These are phyloP conservation scores for Clupea harengus DNA, from an alignment of 2,113 vertebrate genomes.

Conservation along the genomic window DNA sequence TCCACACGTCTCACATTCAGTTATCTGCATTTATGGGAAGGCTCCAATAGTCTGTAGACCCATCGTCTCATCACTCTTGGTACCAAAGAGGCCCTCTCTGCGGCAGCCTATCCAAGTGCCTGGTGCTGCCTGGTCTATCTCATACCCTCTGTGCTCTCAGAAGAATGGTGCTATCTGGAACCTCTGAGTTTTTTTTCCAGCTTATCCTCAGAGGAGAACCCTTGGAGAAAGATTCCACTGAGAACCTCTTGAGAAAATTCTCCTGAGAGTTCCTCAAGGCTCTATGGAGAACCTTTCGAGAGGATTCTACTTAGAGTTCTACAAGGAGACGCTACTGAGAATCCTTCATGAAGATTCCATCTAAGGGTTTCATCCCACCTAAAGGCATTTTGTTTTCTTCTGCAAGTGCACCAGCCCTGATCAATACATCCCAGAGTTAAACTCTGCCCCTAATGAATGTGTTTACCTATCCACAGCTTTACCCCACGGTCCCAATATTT, in stretches of 20 bases:
- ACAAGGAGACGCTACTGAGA: neutral
- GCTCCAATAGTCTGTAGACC: neutral
- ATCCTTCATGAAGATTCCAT: neutral
- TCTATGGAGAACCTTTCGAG: neutral
- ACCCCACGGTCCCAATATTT: neutral
- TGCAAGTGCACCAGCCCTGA: slow-evolving; percentile 2
- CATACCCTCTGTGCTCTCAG: neutral
- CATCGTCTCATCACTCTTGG: neutral
- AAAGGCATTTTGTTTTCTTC: neutral
- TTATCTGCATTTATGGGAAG: neutral
- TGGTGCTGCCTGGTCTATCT: slow-evolving; percentile 1
- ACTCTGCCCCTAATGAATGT: neutral
- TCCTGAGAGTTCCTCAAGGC: neutral
- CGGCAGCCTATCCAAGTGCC: slow-evolving; percentile 39
- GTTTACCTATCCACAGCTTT: neutral
- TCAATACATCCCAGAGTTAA: neutral
- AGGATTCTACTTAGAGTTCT: neutral
- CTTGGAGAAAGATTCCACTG: neutral
- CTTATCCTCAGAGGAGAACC: neutral
- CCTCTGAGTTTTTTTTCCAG: neutral
- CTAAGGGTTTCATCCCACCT: neutral
- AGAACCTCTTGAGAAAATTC: neutral
- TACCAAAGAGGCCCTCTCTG: neutral
- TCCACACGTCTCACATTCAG: neutral
- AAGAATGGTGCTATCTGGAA: neutral